These are phyloP conservation scores for Hepsetus odoe DNA, from an alignment of 2,113 vertebrate species.

Conservation along the genomic window DNA sequence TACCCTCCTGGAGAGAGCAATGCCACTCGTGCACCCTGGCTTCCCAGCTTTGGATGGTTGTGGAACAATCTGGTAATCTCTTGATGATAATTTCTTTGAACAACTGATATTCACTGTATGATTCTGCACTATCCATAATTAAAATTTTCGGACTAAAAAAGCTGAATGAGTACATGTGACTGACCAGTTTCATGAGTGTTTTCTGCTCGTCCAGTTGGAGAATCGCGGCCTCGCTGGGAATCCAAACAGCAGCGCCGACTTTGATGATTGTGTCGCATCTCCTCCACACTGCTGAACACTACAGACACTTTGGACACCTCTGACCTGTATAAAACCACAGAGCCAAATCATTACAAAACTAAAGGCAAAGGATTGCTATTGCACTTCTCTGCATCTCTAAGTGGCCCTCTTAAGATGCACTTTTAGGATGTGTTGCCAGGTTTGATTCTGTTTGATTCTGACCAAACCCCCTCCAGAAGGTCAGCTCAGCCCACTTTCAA, in stretches of 20 bases:
- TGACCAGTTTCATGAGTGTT: slow-evolving; percentile 75
- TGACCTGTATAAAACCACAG: slow-evolving; percentile 69
- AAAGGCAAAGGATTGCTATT: not conserved
- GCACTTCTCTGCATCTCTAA: too few relatives aligned
- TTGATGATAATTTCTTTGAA: too few relatives aligned
- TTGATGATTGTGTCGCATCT: slow-evolving; percentile 37
- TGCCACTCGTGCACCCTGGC: too few relatives aligned
- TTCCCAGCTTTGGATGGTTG: too few relatives aligned
- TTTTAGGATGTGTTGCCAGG: too few relatives aligned
- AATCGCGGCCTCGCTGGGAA: slow-evolving; percentile 65
- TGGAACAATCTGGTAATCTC: too few relatives aligned
- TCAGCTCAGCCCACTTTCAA: too few relatives aligned
- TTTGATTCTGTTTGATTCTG: too few relatives aligned
- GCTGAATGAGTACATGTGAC: slow-evolving; percentile 2
- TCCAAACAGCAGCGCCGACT: slow-evolving; percentile 56
- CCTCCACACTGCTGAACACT: slow-evolving; percentile 31
- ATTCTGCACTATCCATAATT: not conserved
- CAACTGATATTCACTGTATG: too few relatives aligned
- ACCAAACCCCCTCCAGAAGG: too few relatives aligned
- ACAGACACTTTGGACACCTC: slow-evolving; percentile 61
- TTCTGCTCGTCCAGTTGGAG: slow-evolving; percentile 72
- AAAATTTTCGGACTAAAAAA: not conserved
- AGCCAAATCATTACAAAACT: not conserved
- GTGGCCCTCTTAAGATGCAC: too few relatives aligned
- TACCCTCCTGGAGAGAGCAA: too few relatives aligned